phyloP scores from a whole-genome alignment of 2,797 vertebrate genomes.

The Cryptoprocta ferox region DNA sequence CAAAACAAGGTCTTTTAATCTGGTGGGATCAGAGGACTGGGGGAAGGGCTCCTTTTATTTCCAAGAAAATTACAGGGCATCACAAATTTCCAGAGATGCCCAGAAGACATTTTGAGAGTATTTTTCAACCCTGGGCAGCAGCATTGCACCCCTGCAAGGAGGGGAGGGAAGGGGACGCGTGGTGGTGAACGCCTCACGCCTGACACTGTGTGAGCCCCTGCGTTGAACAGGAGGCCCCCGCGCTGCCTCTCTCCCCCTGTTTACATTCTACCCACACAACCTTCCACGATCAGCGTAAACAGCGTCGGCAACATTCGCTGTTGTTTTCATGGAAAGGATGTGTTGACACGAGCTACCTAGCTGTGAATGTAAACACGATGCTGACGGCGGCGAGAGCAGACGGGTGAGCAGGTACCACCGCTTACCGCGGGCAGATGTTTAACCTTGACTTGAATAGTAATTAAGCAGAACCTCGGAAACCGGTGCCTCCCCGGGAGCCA shows the following conservation, averaged over 20 bases:
- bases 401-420: constrained; percentile 24
- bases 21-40: neutral
- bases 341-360: constrained; percentile 70
- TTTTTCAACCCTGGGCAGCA: neutral
- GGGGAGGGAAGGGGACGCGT: no score
- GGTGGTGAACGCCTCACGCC: rapidly evolving
- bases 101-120: neutral
- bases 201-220: neutral
- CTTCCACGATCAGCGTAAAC: neutral
- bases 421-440: constrained; percentile 63
- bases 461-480: constrained; percentile 71
- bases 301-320: neutral
- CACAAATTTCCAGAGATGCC: neutral
- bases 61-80: neutral
- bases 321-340: constrained; percentile 60
- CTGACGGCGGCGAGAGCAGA: neutral
- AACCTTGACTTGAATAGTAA: constrained; percentile 65
- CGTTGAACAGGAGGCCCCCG: no score
- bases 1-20: neutral
- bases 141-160: no score
- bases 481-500: constrained; percentile 57
- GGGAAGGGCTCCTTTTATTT: neutral
- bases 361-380: constrained; percentile 70
- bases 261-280: neutral
- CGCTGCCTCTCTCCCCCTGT: neutral